Conservation (phyloP, 2,888 invertebrate genomes). For the Polymixis flavicincta region DNA sequence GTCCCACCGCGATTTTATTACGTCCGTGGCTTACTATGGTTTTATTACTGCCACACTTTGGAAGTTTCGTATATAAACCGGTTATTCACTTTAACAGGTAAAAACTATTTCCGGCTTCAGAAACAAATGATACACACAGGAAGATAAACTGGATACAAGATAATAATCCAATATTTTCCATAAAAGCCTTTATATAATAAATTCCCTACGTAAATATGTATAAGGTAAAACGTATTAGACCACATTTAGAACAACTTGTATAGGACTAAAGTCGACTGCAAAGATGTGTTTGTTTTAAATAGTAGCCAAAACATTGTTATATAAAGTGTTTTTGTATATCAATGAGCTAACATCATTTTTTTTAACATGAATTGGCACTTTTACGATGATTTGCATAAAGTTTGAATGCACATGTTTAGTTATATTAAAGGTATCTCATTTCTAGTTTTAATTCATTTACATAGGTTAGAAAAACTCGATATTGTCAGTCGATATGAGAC, state of each 20-base stretch:
- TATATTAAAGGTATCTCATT: background rate
- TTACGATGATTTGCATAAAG: background rate
- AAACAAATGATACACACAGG: background rate
- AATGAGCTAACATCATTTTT: background rate
- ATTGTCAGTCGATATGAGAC: background rate
- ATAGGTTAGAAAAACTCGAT: background rate
- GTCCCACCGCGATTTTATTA: too few relatives aligned
- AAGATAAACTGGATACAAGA: background rate
- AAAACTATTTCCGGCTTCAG: background rate
- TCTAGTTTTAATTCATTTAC: background rate
- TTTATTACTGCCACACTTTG: slow-evolving; percentile 2
- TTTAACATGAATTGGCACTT: background rate
- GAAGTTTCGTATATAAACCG: slow-evolving; percentile 2
- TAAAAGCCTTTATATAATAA: background rate
- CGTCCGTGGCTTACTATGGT: background rate
- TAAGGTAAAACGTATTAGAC: background rate
- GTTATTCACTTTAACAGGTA: background rate
- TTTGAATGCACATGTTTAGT: background rate
- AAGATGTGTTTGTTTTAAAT: slow-evolving; percentile 5
- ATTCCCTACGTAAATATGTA: slow-evolving; percentile 9
- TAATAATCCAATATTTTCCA: slow-evolving; percentile 2
- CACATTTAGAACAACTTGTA: background rate
- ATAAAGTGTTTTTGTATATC: too few relatives aligned
- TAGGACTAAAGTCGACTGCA: background rate
- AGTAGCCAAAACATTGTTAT: background rate